Conservation (phyloP, 2,888 invertebrate genomes). For the Drosophila macrospina region DNA sequence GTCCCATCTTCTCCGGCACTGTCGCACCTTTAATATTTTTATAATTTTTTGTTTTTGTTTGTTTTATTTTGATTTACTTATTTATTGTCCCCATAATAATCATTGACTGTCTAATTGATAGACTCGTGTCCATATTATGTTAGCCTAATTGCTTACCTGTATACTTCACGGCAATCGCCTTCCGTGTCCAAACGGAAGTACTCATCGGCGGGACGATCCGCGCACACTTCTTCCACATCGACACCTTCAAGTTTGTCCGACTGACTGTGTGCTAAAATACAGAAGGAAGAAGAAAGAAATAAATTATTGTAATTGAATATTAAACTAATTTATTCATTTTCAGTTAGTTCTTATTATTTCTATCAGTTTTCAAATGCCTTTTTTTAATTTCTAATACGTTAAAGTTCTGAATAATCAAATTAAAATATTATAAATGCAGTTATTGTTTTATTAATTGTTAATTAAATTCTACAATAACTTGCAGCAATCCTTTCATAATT, state of each 20-base stretch:
- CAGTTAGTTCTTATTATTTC: too few relatives aligned
- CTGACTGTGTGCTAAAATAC: constrained; percentile 86
- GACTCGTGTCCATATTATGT: neutral
- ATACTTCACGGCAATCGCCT: constrained; percentile 96
- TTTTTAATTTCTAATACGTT: too few relatives aligned
- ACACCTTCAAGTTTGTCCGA: constrained; percentile 87
- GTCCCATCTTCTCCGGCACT: constrained; percentile 94
- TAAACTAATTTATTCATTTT: too few relatives aligned
- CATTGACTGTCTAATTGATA: neutral
- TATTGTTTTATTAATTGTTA: too few relatives aligned
- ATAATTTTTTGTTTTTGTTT: constrained; percentile 19
- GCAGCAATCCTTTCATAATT: too few relatives aligned
- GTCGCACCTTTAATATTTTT: constrained; percentile 91
- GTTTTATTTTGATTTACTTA: constrained; percentile 16
- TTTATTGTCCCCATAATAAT: constrained; percentile 32
- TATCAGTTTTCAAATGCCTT: neutral
- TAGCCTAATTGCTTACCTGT: constrained; percentile 88
- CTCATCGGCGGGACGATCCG: constrained; percentile 95
- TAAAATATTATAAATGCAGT: too few relatives aligned
- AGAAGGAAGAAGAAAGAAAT: neutral
- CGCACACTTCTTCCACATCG: constrained; percentile 93
- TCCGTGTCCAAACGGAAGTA: constrained; percentile 94
- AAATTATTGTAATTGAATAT: too few relatives aligned
- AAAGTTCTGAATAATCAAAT: too few relatives aligned
- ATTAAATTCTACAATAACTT: too few relatives aligned